A percentile compares a stretch with the other conserved stretches of the same genome.
Evolutionary conservation across 2,797 vertebrate genomes (phyloP).

Genomic region (Spizella passerina): DNA sequence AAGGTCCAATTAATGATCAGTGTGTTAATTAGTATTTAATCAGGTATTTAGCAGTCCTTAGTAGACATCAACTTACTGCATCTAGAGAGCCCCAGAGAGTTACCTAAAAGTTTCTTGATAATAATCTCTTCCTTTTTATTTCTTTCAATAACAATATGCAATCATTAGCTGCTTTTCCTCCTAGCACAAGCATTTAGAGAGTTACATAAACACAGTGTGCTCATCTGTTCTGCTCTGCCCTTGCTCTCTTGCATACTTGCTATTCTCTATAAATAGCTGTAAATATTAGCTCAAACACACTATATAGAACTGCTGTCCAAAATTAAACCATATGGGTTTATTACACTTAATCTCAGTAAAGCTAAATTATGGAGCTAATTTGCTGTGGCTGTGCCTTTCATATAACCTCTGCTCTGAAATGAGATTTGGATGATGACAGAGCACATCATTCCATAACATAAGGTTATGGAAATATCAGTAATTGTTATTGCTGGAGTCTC

Average conservation of each 20-base stretch:
- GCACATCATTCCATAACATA: neutral
- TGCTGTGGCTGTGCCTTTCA: neutral
- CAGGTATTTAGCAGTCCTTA: neutral
- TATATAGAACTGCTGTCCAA: neutral
- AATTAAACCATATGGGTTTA: conserved; percentile 18
- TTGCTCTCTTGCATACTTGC: neutral
- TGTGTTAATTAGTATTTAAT: neutral
- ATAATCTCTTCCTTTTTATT: neutral
- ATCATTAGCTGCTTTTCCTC: neutral
- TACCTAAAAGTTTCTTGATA: neutral
- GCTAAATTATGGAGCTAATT: neutral
- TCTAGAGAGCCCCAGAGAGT: neutral
- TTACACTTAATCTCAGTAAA: conserved; percentile 10
- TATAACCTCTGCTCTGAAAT: neutral
- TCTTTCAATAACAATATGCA: neutral
- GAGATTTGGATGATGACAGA: neutral
- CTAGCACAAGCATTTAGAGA: neutral
- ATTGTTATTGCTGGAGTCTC: neutral
- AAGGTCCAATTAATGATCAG: neutral
- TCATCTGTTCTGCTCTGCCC: conserved; percentile 40
- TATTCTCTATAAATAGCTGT: conserved; percentile 39
- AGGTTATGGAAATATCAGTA: neutral
- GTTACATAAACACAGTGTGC: neutral
- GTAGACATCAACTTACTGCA: neutral
- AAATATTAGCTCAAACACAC: conserved; percentile 33